Evolutionary conservation across 2,888 invertebrate genomes (phyloP), one percentile per base, ranked within the genome.

Genomic region (Hypercompe scribonia): DNA sequence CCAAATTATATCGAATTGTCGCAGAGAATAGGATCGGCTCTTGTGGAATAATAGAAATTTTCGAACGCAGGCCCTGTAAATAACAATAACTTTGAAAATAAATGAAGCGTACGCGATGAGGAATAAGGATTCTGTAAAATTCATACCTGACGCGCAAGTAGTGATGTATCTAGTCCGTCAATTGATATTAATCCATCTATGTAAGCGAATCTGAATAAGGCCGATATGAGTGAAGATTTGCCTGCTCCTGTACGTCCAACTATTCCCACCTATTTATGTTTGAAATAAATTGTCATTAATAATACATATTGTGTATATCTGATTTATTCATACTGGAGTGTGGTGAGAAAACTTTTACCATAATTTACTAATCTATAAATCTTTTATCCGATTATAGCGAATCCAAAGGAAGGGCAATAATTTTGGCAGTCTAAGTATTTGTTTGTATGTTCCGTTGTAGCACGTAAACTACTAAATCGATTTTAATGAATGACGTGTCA

Each of bases 161-260:
- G 83, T 8, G 95, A 90, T 3, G 96, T 96, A 79, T 96, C 96
- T 8, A 97, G 87, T 31, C 95, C 96, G 84, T 98, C 98, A 75
- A 98, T 97, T 54, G 92, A 87, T 70, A 98, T 96, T 13, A 88
- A 86, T 15, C 98, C 98, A 31, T 96, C 95, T 70, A 96, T 90
- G 78, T 96, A 96, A 0, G 97, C 96, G 80, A 98, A 94, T 81
- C 97, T 94, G 90, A 98, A 98, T 80, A 98, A 88, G 4, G 97
- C 97, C 3, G 97, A 96, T 82, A 97, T 97, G 67, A 97, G 86
- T 0, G 97, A 97, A 1, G 97, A 97, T 90, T 97, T 97, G 2
- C 97, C 98, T 2, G 98, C 97, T 13, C 98, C 98, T 0, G 98
- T 98, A 77, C 97, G 93, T 0, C 98, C 98, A 3, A 97, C 97